Conservation (phyloP, 2,797 vertebrate genomes). For the Lepus townsendii region DNA sequence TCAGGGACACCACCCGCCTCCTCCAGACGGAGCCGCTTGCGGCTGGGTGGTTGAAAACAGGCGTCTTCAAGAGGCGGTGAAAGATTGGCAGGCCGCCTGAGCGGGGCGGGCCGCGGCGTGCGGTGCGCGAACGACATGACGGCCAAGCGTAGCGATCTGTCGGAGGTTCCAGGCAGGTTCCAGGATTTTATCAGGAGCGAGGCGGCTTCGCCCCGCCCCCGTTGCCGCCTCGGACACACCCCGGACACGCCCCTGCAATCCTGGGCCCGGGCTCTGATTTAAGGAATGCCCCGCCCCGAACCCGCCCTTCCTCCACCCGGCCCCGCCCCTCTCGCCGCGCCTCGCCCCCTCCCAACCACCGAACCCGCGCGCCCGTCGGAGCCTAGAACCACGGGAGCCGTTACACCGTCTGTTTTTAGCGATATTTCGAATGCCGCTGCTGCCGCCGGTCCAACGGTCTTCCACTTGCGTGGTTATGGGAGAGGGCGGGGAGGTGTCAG, state of each 20-base stretch:
- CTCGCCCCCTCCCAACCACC: rapidly evolving
- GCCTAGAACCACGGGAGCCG: rapidly evolving
- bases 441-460: background rate
- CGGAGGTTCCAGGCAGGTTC: rapidly evolving
- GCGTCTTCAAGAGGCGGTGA: background rate
- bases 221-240: rapidly evolving
- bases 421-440: background rate
- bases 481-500: background rate
- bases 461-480: background rate
- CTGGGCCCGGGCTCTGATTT: rapidly evolving
- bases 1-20: background rate
- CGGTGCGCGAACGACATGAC: background rate
- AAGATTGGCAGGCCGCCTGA: background rate
- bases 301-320: background rate
- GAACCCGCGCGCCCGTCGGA: rapidly evolving
- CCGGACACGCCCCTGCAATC: rapidly evolving
- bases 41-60: background rate
- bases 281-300: rapidly evolving
- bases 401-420: background rate
- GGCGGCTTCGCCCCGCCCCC: background rate
- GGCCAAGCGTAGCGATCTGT: rapidly evolving
- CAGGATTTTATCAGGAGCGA: rapidly evolving
- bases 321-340: rapidly evolving
- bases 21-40: conserved; percentile 44
- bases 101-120: rapidly evolving